Percentiles rank a stretch among this genome's conserved stretches.
Evolutionary conservation across 2,797 vertebrate genomes (phyloP).

Genomic region (Poeciliopsis presidionis): DNA sequence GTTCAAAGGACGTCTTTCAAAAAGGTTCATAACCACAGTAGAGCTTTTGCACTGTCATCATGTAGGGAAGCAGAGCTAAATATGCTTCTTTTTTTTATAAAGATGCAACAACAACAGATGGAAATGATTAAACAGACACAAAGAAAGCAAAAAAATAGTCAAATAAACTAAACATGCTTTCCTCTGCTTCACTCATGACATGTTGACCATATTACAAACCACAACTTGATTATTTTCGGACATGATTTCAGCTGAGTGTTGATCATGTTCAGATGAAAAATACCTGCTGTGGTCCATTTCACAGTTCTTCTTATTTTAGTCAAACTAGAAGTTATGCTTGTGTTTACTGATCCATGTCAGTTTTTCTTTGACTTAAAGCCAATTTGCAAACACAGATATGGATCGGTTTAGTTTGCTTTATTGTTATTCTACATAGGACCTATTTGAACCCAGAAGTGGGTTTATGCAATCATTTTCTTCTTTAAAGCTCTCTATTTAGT

Average conservation of each 20-base stretch:
- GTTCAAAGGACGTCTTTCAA: background rate
- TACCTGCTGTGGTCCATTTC: background rate
- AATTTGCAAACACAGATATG: background rate
- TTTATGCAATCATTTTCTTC: background rate
- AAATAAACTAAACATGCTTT: background rate
- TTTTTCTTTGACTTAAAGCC: background rate
- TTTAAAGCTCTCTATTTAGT: background rate
- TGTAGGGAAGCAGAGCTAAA: background rate
- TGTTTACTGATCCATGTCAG: background rate
- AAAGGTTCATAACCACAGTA: background rate
- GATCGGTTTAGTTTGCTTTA: background rate
- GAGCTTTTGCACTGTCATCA: background rate
- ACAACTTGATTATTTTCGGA: background rate
- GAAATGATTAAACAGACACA: background rate
- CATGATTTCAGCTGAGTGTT: background rate
- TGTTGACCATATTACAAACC: background rate
- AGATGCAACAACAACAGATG: slow-evolving; percentile 2
- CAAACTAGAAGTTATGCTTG: background rate
- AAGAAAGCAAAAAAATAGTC: background rate
- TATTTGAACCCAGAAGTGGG: background rate
- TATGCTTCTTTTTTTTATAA: background rate
- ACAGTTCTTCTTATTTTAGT: background rate
- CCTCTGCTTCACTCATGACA: background rate
- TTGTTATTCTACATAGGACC: background rate
- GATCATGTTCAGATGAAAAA: background rate